Percentiles rank a stretch among this genome's conserved stretches.
These are phyloP conservation scores for Dendropsophus ebraccatus DNA, from an alignment of 2,113 vertebrate genomes.

Conservation along the genomic window DNA sequence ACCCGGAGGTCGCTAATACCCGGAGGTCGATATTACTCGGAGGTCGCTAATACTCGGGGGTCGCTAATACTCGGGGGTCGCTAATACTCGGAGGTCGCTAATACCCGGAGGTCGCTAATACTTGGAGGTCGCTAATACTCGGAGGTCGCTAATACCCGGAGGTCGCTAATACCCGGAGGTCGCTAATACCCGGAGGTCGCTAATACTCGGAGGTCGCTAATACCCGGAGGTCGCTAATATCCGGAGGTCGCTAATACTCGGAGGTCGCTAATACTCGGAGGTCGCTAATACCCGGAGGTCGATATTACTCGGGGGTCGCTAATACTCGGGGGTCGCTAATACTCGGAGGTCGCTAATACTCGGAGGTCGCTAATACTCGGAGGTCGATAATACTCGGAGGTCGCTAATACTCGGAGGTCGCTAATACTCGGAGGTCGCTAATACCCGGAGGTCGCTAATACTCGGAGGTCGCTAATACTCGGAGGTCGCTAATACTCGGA, in stretches of 20 bases:
- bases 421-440: slow-evolving; percentile 10
- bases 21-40: too few relatives aligned
- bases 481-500: neutral
- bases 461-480: neutral
- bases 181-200: neutral
- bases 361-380: neutral
- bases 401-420: neutral
- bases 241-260: neutral
- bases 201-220: slow-evolving; percentile 10
- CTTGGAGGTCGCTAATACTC: neutral
- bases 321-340: slow-evolving; percentile 8
- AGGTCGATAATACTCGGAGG: neutral
- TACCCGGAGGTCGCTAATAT: neutral
- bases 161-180: neutral
- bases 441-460: neutral
- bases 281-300: neutral
- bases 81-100: neutral
- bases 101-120: slow-evolving; percentile 8
- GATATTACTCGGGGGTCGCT: too few relatives aligned
- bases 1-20: too few relatives aligned
- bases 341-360: neutral
- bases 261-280: neutral
- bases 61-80: slow-evolving; percentile 3
- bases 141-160: neutral
- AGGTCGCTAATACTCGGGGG: neutral